These are phyloP conservation scores for Anadara kagoshimensis DNA, from an alignment of 1,140 invertebrate species.

Conservation along the genomic window DNA sequence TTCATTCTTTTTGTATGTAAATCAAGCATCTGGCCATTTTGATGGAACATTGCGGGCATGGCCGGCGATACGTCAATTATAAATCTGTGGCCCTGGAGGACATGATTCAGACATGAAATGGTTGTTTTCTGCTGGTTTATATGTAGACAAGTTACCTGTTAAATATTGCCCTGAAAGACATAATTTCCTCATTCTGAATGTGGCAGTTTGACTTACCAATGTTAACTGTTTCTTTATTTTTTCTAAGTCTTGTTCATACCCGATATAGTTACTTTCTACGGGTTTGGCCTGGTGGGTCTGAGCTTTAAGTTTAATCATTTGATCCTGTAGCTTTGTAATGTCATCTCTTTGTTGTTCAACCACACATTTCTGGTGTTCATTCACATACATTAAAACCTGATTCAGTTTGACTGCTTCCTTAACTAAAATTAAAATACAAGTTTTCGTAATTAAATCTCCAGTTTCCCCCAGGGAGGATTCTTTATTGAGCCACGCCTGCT, in stretches of 20 bases:
- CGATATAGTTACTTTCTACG: background rate
- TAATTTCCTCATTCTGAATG: background rate
- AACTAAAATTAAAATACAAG: constrained; percentile 30
- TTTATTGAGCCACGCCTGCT: too few relatives aligned
- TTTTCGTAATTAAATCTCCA: too few relatives aligned
- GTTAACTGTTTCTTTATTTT: background rate
- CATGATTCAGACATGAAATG: too few relatives aligned
- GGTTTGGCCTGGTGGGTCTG: background rate
- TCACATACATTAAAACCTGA: constrained; percentile 32
- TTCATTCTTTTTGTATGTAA: too few relatives aligned
- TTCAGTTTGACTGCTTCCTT: constrained; percentile 43
- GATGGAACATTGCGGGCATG: too few relatives aligned
- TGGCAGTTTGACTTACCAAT: constrained; percentile 4
- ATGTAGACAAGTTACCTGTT: too few relatives aligned
- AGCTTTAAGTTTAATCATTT: constrained; percentile 2
- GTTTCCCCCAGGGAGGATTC: too few relatives aligned
- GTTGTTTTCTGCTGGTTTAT: too few relatives aligned
- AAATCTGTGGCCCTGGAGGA: too few relatives aligned
- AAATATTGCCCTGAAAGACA: too few relatives aligned
- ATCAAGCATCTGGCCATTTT: too few relatives aligned
- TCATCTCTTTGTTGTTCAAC: constrained; percentile 30
- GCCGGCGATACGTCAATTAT: too few relatives aligned
- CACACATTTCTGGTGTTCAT: constrained; percentile 48
- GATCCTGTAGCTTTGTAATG: constrained; percentile 12
- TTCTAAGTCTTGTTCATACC: constrained; percentile 3